Evolutionary conservation across 2,113 vertebrate genomes (phyloP).

Genomic region (Paralichthys olivaceus): DNA sequence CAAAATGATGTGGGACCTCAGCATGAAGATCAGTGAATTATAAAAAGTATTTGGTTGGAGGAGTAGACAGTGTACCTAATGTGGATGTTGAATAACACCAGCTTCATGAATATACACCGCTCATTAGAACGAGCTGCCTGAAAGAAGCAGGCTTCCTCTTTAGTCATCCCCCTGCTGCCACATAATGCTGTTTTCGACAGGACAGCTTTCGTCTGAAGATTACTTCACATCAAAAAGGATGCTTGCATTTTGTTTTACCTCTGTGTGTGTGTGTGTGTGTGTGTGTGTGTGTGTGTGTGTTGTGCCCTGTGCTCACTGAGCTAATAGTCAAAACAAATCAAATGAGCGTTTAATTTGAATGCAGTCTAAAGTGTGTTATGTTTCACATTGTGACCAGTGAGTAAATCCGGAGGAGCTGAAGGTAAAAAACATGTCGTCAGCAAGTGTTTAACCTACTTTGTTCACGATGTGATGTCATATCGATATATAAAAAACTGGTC

Average conservation of each 20-base stretch:
- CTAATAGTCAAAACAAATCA: too few relatives aligned
- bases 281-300: too few relatives aligned
- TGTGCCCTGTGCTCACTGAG: too few relatives aligned
- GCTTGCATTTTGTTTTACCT: neutral
- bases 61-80: neutral
- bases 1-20: neutral
- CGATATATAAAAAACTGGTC: too few relatives aligned
- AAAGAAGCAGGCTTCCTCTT: neutral
- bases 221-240: slow-evolving; percentile 12
- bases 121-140: slow-evolving; percentile 8
- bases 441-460: too few relatives aligned
- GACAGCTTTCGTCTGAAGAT: neutral
- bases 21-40: neutral
- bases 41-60: neutral
- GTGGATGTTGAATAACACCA: neutral
- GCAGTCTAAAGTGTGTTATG: too few relatives aligned
- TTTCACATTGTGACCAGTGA: too few relatives aligned
- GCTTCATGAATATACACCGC: slow-evolving; percentile 1
- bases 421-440: too few relatives aligned
- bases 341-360: too few relatives aligned
- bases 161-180: neutral
- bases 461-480: too few relatives aligned
- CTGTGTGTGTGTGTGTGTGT: too few relatives aligned
- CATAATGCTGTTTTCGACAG: neutral
- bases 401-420: too few relatives aligned